Evolutionary conservation across 2,113 vertebrate genomes (phyloP).

Genomic region (Xenus cinereus): DNA sequence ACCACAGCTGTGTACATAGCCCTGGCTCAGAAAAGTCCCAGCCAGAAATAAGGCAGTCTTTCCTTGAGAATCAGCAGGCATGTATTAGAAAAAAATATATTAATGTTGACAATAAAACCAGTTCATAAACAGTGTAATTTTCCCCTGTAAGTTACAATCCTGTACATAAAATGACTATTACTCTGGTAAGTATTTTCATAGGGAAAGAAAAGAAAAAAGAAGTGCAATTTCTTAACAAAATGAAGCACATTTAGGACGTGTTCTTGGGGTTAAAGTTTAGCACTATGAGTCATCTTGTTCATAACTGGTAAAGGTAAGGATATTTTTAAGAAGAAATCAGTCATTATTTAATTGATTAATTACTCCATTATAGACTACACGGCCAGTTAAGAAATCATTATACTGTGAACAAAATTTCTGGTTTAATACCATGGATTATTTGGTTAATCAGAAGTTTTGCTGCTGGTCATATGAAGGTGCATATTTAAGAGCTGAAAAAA

Average conservation of each 20-base stretch:
- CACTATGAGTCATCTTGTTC: neutral
- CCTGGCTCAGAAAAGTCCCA: neutral
- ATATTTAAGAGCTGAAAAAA: neutral
- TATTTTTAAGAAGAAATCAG: neutral
- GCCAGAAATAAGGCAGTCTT: neutral
- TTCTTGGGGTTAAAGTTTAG: neutral
- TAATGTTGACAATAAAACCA: neutral
- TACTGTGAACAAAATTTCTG: neutral
- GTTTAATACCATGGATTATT: neutral
- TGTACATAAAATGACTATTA: neutral
- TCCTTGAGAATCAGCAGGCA: neutral
- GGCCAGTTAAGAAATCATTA: neutral
- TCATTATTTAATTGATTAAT: neutral
- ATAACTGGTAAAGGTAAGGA: neutral
- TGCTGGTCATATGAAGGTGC: neutral
- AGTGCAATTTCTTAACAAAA: neutral
- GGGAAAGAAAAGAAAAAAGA: neutral
- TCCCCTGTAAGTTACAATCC: neutral
- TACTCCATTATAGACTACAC: neutral
- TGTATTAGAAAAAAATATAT: neutral
- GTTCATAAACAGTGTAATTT: neutral
- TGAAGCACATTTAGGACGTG: neutral
- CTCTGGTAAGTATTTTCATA: neutral
- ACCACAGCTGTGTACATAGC: neutral
- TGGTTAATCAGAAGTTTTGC: neutral